Evolutionary conservation across 2,113 vertebrate species (phyloP).

Genomic region (Macaca nemestrina): DNA sequence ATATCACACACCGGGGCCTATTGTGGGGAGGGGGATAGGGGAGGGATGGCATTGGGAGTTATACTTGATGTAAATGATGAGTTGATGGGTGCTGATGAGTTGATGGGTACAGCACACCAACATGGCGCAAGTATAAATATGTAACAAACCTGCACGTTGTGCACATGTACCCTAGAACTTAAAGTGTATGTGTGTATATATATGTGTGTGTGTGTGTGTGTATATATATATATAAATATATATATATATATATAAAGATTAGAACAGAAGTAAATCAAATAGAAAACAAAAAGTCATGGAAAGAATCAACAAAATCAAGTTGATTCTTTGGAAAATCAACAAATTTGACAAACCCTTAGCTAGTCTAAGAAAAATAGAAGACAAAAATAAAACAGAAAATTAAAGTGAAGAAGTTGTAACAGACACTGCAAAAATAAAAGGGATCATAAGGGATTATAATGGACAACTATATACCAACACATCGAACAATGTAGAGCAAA

Average conservation of each 20-base stretch:
- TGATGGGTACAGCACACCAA: too few relatives aligned
- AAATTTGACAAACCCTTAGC: background rate
- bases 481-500: background rate
- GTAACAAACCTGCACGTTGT: too few relatives aligned
- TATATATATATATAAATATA: accelerated
- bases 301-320: background rate
- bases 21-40: too few relatives aligned
- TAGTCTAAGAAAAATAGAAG: background rate
- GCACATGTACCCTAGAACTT: too few relatives aligned
- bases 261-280: background rate
- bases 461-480: background rate
- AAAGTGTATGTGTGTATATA: too few relatives aligned
- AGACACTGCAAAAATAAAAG: background rate
- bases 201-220: too few relatives aligned
- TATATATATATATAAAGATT: background rate
- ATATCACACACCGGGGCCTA: too few relatives aligned
- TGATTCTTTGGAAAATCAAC: background rate
- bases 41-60: too few relatives aligned
- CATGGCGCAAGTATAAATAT: too few relatives aligned
- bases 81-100: too few relatives aligned
- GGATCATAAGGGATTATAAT: background rate
- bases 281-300: background rate
- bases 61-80: too few relatives aligned
- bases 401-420: background rate
- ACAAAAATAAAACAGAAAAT: background rate